These are phyloP conservation scores for Hemithea aestivaria DNA, from an alignment of 2,888 invertebrate genomes.

Conservation along the genomic window DNA sequence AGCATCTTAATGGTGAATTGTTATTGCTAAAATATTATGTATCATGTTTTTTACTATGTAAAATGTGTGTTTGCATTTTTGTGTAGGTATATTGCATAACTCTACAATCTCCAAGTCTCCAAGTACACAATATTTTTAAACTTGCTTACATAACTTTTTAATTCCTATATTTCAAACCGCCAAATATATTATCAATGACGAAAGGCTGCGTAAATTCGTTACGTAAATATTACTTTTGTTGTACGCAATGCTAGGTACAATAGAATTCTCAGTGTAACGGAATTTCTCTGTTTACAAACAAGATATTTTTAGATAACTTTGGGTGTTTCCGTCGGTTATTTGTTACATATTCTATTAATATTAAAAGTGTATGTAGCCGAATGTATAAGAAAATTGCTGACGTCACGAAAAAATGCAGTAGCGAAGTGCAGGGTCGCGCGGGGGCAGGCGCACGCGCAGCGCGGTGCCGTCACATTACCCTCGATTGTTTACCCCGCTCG, in stretches of 20 bases:
- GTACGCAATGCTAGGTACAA: background rate
- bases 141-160: too few relatives aligned
- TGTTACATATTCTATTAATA: background rate
- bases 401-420: conserved; percentile 71
- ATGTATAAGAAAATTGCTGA: conserved; percentile 33
- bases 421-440: conserved; percentile 59
- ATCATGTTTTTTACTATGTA: too few relatives aligned
- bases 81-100: too few relatives aligned
- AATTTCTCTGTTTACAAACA: conserved; percentile 18
- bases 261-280: conserved; percentile 7
- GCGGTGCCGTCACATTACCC: conserved; percentile 54
- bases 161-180: too few relatives aligned
- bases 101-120: too few relatives aligned
- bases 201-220: too few relatives aligned
- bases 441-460: conserved; percentile 60
- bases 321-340: background rate
- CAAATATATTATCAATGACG: too few relatives aligned
- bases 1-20: too few relatives aligned
- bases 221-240: too few relatives aligned
- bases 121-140: too few relatives aligned
- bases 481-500: conserved; percentile 74
- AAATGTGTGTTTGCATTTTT: too few relatives aligned
- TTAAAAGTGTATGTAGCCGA: background rate
- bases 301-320: conserved; percentile 12
- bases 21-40: too few relatives aligned